phyloP scores from a whole-genome alignment of 2,113 vertebrate species.

The Leptosomus discolor region DNA sequence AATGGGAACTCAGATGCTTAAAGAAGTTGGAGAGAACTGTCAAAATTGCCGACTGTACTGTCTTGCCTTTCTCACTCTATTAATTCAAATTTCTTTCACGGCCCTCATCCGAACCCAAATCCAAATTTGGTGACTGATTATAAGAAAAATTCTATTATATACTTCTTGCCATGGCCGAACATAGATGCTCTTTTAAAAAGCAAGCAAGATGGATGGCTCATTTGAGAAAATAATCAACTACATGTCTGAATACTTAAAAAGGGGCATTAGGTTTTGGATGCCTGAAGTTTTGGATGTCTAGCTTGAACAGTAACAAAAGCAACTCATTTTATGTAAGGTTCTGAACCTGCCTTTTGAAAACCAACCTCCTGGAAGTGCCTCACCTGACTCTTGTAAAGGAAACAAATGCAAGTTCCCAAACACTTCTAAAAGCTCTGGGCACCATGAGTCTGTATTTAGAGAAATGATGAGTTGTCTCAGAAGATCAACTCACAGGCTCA shows the following conservation, averaged over 20 bases:
- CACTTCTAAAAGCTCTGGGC: not conserved
- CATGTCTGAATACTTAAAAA: not conserved
- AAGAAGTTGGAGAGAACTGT: not conserved
- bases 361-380: not conserved
- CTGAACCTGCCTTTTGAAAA: not conserved
- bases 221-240: not conserved
- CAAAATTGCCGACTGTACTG: not conserved
- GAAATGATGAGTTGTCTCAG: not conserved
- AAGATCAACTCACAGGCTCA: not conserved
- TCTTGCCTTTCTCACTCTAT: not conserved
- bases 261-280: not conserved
- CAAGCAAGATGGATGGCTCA: not conserved
- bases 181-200: not conserved
- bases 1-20: not conserved
- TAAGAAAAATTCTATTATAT: not conserved
- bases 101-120: not conserved
- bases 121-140: not conserved
- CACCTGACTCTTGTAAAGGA: not conserved
- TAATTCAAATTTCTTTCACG: not conserved
- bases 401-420: not conserved
- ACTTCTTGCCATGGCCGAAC: not conserved
- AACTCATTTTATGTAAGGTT: not conserved
- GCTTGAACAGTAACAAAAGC: not conserved
- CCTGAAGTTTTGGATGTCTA: not conserved
- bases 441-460: not conserved